A percentile compares a stretch with the other conserved stretches of the same genome.
Evolutionary conservation across 2,888 invertebrate species (phyloP).

Genomic region (Frankliniella fusca): DNA sequence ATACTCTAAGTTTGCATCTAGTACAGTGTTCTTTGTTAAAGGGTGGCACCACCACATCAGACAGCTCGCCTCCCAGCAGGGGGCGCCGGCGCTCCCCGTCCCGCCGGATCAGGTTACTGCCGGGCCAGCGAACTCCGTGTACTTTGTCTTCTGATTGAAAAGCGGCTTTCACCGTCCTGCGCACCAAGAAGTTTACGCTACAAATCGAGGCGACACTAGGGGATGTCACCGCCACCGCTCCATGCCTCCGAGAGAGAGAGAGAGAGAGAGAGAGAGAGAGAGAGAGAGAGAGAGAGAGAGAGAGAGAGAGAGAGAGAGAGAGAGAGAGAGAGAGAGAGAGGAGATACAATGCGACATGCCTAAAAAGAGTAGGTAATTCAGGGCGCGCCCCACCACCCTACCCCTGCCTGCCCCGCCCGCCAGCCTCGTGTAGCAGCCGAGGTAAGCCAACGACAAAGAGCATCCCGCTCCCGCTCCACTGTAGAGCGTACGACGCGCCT

Average conservation of each 20-base stretch:
- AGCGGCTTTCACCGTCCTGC: not conserved
- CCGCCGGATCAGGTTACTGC: not conserved
- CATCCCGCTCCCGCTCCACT: too few species aligned
- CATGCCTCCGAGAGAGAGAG: not conserved
- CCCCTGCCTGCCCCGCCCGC: too few species aligned
- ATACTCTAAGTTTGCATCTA: too few species aligned
- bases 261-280: not conserved
- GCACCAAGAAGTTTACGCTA: not conserved
- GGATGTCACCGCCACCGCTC: not conserved
- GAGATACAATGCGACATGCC: too few species aligned
- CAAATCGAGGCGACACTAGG: not conserved
- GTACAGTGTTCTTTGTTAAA: too few species aligned
- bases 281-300: not conserved
- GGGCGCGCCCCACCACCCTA: too few species aligned
- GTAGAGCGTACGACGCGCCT: too few species aligned
- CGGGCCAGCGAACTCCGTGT: conserved; percentile 1
- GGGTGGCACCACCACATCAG: not conserved
- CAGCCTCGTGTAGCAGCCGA: too few species aligned
- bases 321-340: not conserved
- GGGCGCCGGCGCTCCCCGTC: not conserved
- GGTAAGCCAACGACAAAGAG: too few species aligned
- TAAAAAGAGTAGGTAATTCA: not conserved
- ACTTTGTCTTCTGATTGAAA: conserved; percentile 10
- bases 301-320: not conserved
- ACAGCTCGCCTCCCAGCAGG: not conserved